phyloP scores from a whole-genome alignment of 2,797 vertebrate species.

The Adrianichthys oophorus region DNA sequence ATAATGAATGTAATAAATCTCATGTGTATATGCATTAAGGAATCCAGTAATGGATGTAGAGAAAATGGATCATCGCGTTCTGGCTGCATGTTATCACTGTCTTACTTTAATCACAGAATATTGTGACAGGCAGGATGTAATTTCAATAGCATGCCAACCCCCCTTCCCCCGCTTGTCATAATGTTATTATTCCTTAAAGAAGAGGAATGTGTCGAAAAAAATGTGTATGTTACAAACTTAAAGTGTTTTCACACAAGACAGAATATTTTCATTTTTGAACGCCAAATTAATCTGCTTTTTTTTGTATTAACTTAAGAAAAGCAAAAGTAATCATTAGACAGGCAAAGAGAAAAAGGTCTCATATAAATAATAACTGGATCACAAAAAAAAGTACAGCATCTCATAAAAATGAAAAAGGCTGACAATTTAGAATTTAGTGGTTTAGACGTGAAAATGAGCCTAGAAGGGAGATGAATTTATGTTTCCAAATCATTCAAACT shows the following conservation, averaged over 20 bases:
- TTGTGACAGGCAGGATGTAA: constrained; percentile 32
- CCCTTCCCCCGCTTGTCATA: constrained; percentile 15
- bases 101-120: constrained; percentile 31
- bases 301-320: too few relatives aligned
- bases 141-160: constrained; percentile 27
- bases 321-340: too few relatives aligned
- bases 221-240: constrained; percentile 15
- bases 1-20: constrained; percentile 30
- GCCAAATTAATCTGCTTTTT: constrained; percentile 10
- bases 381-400: too few relatives aligned
- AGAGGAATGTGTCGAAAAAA: constrained; percentile 12
- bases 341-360: too few relatives aligned
- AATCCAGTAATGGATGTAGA: constrained; percentile 31
- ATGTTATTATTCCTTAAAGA: constrained; percentile 30
- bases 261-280: constrained; percentile 30
- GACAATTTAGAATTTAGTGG: too few relatives aligned
- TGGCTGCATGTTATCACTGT: constrained; percentile 27
- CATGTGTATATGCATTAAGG: constrained; percentile 21
- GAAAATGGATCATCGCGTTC: constrained; percentile 33
- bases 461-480: too few relatives aligned
- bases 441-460: too few relatives aligned
- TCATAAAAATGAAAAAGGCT: too few relatives aligned
- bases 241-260: constrained; percentile 28
- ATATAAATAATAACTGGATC: too few relatives aligned
- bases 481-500: too few relatives aligned